Conservation (phyloP, 1,140 invertebrate genomes). For the Aphaenogaster rudis region DNA sequence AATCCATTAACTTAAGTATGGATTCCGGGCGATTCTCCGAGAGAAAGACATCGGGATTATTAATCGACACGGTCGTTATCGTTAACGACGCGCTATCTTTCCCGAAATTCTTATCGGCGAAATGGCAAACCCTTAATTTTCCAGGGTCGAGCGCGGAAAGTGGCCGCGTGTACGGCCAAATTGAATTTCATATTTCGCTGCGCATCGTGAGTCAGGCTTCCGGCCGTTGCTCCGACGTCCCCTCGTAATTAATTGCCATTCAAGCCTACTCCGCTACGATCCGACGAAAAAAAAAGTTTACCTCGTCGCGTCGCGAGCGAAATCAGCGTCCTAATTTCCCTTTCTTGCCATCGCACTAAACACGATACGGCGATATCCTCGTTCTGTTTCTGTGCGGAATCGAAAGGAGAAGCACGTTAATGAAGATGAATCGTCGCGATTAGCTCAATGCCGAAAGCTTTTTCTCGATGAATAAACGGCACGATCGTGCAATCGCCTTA, state of each 20-base stretch:
- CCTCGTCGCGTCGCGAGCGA: neutral
- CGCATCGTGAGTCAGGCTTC: slow-evolving; percentile 31
- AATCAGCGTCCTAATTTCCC: slow-evolving; percentile 51
- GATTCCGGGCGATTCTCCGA: neutral
- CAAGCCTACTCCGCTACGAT: neutral
- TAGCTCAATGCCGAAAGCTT: slow-evolving; percentile 32
- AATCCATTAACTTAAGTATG: slow-evolving; percentile 14
- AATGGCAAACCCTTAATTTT: slow-evolving; percentile 11
- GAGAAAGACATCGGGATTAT: slow-evolving; percentile 13
- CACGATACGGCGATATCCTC: slow-evolving; percentile 5
- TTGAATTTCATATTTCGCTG: slow-evolving; percentile 56
- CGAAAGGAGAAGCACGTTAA: slow-evolving; percentile 31
- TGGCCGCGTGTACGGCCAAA: slow-evolving; percentile 19
- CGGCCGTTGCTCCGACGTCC: slow-evolving; percentile 3
- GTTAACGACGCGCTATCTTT: slow-evolving; percentile 9
- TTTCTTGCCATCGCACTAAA: slow-evolving; percentile 5
- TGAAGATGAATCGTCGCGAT: slow-evolving; percentile 41
- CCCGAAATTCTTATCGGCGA: neutral
- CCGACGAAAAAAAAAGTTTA: neutral
- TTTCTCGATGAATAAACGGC: slow-evolving; percentile 14
- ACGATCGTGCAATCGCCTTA: slow-evolving; percentile 24
- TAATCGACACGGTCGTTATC: neutral
- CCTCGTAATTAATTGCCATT: slow-evolving; percentile 54
- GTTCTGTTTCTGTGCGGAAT: neutral
- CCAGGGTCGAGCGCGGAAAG: neutral